Percentiles rank a stretch among this genome's conserved stretches.
Conservation (phyloP, 1,140 invertebrate genomes). For the Hydropsyche tenuis region DNA sequence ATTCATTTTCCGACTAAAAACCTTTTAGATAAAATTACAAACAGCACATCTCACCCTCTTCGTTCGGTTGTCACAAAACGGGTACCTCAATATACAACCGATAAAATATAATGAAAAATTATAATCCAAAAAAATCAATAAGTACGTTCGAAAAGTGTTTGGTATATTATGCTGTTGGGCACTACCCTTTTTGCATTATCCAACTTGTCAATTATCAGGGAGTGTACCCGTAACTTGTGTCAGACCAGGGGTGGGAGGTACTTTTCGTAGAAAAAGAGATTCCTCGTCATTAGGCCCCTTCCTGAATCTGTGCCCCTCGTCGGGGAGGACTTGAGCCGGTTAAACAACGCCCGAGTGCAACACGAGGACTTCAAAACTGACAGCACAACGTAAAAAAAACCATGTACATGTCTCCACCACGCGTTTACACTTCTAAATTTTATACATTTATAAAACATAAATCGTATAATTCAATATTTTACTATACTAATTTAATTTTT, state of each 20-base stretch:
- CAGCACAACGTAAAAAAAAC: slow-evolving; percentile 4
- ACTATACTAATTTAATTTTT: too few species aligned
- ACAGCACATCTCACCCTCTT: slow-evolving; percentile 9
- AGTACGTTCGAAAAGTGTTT: too few species aligned
- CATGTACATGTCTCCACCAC: not conserved
- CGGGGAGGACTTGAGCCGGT: slow-evolving; percentile 17
- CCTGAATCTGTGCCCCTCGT: not conserved
- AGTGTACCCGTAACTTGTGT: slow-evolving; percentile 1
- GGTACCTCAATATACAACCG: slow-evolving; percentile 3
- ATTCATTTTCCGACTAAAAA: slow-evolving; percentile 15
- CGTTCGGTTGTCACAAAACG: not conserved
- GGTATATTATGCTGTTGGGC: too few species aligned
- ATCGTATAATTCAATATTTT: too few species aligned
- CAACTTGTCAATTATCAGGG: slow-evolving; percentile 34
- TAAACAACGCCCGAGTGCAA: slow-evolving; percentile 9
- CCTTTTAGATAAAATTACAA: slow-evolving; percentile 12
- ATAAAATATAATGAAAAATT: too few species aligned
- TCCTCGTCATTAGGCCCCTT: not conserved
- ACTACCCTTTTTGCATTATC: slow-evolving; percentile 19
- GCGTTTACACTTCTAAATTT: not conserved
- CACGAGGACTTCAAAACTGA: slow-evolving; percentile 22
- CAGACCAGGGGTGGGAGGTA: not conserved
- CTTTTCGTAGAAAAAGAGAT: slow-evolving; percentile 1
- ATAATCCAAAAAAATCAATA: too few species aligned
- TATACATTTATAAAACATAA: too few species aligned